phyloP scores from a whole-genome alignment of 2,888 invertebrate genomes.

The Sinhomidia bicolor region DNA sequence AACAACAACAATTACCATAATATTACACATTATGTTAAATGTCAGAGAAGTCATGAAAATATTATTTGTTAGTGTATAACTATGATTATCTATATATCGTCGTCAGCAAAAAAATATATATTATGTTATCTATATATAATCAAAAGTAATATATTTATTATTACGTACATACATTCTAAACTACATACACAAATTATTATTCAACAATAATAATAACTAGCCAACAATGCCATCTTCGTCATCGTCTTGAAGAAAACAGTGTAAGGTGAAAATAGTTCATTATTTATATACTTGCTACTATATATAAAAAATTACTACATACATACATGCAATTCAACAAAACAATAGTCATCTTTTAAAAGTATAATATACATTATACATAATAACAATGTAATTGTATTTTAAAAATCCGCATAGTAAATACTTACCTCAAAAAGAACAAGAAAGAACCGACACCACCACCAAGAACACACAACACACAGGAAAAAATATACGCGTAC shows the following conservation, averaged over 20 bases:
- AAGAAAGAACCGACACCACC: neutral
- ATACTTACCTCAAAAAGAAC: neutral
- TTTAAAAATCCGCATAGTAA: constrained; percentile 5
- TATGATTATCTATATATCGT: constrained; percentile 9
- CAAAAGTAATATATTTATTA: constrained; percentile 46
- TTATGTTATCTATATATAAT: constrained; percentile 33
- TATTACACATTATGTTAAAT: neutral
- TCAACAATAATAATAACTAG: constrained; percentile 48
- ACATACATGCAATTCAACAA: neutral
- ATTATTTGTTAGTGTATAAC: constrained; percentile 38
- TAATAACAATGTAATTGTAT: neutral
- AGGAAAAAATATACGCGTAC: constrained; percentile 2
- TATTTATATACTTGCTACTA: constrained; percentile 48
- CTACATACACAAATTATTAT: constrained; percentile 23
- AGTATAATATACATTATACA: neutral
- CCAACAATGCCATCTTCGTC: constrained; percentile 48
- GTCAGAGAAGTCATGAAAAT: neutral
- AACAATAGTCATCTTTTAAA: constrained; percentile 45
- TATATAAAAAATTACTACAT: neutral
- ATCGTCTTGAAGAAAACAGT: constrained; percentile 5
- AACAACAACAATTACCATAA: neutral
- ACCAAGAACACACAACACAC: neutral
- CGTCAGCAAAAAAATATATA: constrained; percentile 38
- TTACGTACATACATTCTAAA: neutral
- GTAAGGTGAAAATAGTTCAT: constrained; percentile 35